phyloP scores from a whole-genome alignment of 2,888 invertebrate genomes.

The Pycnomerus fuliginosus region DNA sequence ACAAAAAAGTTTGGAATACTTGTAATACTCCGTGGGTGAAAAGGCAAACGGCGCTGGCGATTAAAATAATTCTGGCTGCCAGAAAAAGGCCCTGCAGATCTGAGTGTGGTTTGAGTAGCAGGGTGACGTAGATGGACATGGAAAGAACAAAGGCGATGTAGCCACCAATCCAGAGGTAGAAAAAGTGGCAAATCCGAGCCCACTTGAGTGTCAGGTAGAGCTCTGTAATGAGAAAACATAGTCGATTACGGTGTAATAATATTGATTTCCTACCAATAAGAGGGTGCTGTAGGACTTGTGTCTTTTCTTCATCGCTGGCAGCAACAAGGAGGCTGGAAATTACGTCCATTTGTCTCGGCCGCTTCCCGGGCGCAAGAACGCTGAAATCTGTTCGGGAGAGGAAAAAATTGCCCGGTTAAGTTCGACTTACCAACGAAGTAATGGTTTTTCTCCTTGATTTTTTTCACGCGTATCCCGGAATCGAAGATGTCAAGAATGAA shows the following conservation, averaged over 20 bases:
- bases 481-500: conserved; percentile 48
- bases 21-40: conserved; percentile 44
- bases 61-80: conserved; percentile 39
- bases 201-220: conserved; percentile 51
- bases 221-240: conserved; percentile 23
- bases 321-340: conserved; percentile 50
- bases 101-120: conserved; percentile 34
- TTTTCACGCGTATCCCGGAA: conserved; percentile 39
- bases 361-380: conserved; percentile 46
- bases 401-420: conserved; percentile 10
- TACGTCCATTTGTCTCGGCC: conserved; percentile 52
- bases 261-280: conserved; percentile 44
- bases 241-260: conserved; percentile 3
- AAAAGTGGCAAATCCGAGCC: conserved; percentile 54
- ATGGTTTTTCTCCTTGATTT: conserved; percentile 34
- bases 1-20: too few relatives aligned
- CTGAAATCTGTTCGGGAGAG: conserved; percentile 45
- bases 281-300: conserved; percentile 53
- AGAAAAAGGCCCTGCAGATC: conserved; percentile 23
- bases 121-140: conserved; percentile 46
- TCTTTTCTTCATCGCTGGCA: conserved; percentile 47
- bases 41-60: conserved; percentile 38
- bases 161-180: conserved; percentile 50
- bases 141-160: conserved; percentile 51
- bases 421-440: conserved; percentile 33